Conservation (phyloP, 2,113 vertebrate genomes). For the Podiceps cristatus region DNA sequence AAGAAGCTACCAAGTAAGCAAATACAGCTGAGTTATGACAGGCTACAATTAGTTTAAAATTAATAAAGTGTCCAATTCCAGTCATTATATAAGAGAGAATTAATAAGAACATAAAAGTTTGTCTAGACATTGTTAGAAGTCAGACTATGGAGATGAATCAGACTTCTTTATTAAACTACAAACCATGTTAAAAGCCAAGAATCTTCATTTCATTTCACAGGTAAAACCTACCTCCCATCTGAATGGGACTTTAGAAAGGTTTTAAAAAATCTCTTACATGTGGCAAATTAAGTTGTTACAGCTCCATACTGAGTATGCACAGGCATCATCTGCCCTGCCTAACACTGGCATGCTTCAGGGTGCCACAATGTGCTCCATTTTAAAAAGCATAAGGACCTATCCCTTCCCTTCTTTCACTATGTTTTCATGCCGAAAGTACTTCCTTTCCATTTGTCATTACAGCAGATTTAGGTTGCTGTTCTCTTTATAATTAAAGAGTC, state of each 20-base stretch:
- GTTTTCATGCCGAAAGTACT: not conserved
- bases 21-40: not conserved
- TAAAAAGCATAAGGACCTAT: not conserved
- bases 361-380: not conserved
- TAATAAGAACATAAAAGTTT: not conserved
- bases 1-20: not conserved
- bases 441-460: not conserved
- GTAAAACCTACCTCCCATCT: not conserved
- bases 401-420: not conserved
- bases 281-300: not conserved
- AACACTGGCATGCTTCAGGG: not conserved
- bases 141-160: not conserved
- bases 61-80: not conserved
- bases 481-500: not conserved
- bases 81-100: not conserved
- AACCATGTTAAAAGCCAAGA: not conserved
- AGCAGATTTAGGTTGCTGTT: not conserved
- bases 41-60: not conserved
- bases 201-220: not conserved
- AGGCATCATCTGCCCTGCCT: not conserved
- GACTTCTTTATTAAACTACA: not conserved
- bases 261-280: not conserved
- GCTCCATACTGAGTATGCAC: not conserved
- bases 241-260: not conserved
- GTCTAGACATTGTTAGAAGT: slow-evolving; percentile 15